These are phyloP conservation scores for Apotomis betuletana DNA, from an alignment of 2,888 invertebrate genomes.

Conservation along the genomic window DNA sequence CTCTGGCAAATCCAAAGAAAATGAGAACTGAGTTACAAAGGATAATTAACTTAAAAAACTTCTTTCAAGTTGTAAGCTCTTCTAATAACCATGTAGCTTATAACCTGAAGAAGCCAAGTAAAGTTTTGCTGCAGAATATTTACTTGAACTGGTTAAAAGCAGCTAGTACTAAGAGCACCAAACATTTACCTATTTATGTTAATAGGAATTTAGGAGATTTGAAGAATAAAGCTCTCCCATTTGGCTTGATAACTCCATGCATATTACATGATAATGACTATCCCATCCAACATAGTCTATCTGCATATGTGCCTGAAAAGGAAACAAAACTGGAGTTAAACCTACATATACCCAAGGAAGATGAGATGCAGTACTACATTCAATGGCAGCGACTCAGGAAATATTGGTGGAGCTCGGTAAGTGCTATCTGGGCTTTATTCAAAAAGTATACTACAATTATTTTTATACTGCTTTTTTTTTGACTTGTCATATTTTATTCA, in stretches of 20 bases:
- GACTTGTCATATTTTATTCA: too few species aligned
- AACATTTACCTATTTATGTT: slow-evolving; percentile 62
- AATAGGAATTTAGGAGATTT: slow-evolving; percentile 45
- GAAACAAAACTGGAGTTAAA: slow-evolving; percentile 64
- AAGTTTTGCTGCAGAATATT: slow-evolving; percentile 66
- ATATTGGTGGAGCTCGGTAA: slow-evolving; percentile 93
- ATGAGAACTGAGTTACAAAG: slow-evolving; percentile 70
- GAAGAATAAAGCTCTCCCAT: slow-evolving; percentile 47
- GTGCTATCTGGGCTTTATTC: slow-evolving; percentile 46
- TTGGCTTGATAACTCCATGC: slow-evolving; percentile 56
- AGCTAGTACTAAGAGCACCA: slow-evolving; percentile 61
- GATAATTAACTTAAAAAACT: slow-evolving; percentile 61
- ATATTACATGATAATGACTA: slow-evolving; percentile 47
- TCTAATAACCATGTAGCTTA: slow-evolving; percentile 51
- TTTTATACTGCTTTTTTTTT: too few species aligned
- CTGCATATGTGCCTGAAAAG: slow-evolving; percentile 47
- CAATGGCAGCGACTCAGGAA: slow-evolving; percentile 90
- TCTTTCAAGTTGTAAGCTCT: slow-evolving; percentile 57
- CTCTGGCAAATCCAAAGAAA: slow-evolving; percentile 54
- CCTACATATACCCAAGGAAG: slow-evolving; percentile 72
- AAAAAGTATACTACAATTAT: too few species aligned
- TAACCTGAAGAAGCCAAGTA: slow-evolving; percentile 61
- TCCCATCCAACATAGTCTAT: slow-evolving; percentile 49
- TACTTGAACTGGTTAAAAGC: slow-evolving; percentile 67
- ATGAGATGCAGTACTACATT: slow-evolving; percentile 86